A percentile compares a stretch with the other conserved stretches of the same genome.
Evolutionary conservation across 2,113 vertebrate species (phyloP).

Genomic region (Ceratotherium simum): DNA sequence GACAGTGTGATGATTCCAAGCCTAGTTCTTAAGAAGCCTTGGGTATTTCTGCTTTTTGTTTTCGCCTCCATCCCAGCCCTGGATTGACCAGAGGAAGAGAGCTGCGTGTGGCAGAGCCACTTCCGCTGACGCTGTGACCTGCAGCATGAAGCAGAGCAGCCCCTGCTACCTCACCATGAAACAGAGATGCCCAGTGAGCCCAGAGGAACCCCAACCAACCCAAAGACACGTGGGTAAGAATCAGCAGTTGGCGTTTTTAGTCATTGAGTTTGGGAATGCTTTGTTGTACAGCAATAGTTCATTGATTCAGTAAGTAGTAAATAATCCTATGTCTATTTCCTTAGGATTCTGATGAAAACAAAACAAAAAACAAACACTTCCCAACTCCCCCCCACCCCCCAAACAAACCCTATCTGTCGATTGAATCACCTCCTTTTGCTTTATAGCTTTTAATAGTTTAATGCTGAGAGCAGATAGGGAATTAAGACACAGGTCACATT

Average conservation of each 20-base stretch:
- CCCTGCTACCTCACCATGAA: neutral
- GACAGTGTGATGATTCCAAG: neutral
- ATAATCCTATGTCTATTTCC: neutral
- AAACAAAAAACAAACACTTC: neutral
- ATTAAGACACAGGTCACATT: neutral
- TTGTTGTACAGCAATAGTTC: neutral
- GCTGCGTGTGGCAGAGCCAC: too few relatives aligned
- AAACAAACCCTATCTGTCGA: neutral
- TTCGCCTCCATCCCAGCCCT: neutral
- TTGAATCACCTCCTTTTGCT: neutral
- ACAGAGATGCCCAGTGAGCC: neutral
- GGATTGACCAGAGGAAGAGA: neutral
- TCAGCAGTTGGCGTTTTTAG: neutral
- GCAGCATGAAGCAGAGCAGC: accelerated
- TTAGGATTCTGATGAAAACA: neutral
- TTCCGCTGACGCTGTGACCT: neutral
- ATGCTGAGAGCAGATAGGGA: neutral
- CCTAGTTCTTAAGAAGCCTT: neutral
- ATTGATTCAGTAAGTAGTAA: neutral
- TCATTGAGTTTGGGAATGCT: neutral
- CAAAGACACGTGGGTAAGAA: neutral
- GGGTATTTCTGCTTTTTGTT: neutral
- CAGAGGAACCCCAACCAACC: neutral
- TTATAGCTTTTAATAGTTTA: neutral
- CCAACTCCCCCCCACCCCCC: accelerated